A percentile compares a stretch with the other conserved stretches of the same genome.
Conservation (phyloP, 2,113 vertebrate genomes). For the Saiga tatarica region DNA sequence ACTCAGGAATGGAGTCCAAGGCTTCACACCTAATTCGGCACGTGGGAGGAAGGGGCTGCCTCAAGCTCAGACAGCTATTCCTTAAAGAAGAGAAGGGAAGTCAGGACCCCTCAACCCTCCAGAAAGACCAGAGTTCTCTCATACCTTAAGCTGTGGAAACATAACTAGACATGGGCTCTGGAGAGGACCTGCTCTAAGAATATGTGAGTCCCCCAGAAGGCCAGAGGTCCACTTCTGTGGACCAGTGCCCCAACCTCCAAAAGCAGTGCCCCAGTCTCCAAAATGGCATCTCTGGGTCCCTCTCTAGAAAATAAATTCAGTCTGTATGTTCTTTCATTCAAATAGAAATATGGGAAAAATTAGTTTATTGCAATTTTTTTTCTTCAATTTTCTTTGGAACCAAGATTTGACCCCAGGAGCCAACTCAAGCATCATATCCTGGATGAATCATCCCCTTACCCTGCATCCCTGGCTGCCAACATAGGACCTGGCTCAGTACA, state of each 20-base stretch:
- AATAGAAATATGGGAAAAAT: background rate
- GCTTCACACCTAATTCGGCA: background rate
- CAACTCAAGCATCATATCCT: background rate
- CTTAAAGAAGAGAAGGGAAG: background rate
- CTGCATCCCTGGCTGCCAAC: background rate
- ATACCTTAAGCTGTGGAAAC: background rate
- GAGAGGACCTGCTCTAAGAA: background rate
- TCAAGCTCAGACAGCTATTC: background rate
- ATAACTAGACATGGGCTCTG: background rate
- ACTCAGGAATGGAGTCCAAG: background rate
- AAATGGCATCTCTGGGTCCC: background rate
- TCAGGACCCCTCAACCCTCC: background rate
- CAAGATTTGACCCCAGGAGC: background rate
- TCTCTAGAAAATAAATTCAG: background rate
- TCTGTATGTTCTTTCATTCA: background rate
- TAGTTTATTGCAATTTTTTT: background rate
- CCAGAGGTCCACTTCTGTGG: background rate
- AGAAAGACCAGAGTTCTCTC: background rate
- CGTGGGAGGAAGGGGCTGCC: background rate
- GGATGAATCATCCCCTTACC: background rate
- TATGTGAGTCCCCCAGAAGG: background rate
- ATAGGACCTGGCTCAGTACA: background rate
- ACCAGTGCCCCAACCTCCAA: background rate
- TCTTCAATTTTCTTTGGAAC: background rate
- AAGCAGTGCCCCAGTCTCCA: background rate